These are phyloP conservation scores for Anthoscopus minutus DNA, from an alignment of 2,113 vertebrate species.

Conservation along the genomic window DNA sequence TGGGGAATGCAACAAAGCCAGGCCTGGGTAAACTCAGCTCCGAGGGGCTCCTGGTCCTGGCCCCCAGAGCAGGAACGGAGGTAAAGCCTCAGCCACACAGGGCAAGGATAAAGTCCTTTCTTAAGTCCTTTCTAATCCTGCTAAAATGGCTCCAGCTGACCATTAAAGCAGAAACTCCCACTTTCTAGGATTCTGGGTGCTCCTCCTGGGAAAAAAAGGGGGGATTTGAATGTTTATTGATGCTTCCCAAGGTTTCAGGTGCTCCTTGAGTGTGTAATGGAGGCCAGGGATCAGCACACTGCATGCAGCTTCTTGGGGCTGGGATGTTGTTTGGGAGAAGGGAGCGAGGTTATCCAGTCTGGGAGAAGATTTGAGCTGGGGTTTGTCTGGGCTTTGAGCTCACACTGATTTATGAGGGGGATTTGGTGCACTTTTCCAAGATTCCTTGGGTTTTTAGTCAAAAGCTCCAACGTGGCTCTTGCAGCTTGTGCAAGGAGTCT, in stretches of 20 bases:
- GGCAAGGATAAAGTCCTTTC: not conserved
- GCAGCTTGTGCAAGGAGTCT: rapidly evolving
- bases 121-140: too few species aligned
- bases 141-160: not conserved
- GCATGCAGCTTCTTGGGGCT: not conserved
- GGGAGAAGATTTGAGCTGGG: not conserved
- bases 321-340: not conserved
- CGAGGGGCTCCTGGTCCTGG: not conserved
- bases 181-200: not conserved
- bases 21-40: not conserved
- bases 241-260: not conserved
- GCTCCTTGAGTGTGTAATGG: rapidly evolving
- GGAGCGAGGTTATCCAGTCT: rapidly evolving
- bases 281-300: not conserved
- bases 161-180: not conserved
- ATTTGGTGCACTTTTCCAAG: not conserved
- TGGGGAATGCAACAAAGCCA: not conserved
- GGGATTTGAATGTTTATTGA: not conserved
- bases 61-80: not conserved
- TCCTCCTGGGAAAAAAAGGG: not conserved
- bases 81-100: not conserved
- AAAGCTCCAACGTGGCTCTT: not conserved
- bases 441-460: not conserved
- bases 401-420: rapidly evolving
- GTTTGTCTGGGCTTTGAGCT: not conserved